phyloP scores from a whole-genome alignment of 2,888 invertebrate species.

The Helicoverpa assulta region DNA sequence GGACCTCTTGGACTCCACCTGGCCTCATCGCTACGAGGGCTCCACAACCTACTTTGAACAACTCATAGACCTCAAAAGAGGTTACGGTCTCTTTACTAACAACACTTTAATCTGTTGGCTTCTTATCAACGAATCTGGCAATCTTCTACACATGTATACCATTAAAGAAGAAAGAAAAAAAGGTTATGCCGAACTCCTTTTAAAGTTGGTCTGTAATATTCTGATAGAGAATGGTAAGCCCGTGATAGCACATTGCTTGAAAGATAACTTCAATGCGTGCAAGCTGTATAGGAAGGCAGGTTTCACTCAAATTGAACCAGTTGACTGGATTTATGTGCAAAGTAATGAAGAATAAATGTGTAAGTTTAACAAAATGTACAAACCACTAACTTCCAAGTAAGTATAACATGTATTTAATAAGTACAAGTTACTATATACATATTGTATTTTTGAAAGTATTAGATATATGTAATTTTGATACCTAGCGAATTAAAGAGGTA shows the following conservation, averaged over 20 bases:
- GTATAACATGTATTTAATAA: too few relatives aligned
- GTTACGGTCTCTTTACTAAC: constrained; percentile 72
- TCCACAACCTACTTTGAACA: constrained; percentile 71
- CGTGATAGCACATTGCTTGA: constrained; percentile 70
- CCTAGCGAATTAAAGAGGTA: too few relatives aligned
- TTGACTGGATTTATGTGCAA: constrained; percentile 66
- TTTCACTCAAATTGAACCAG: constrained; percentile 58
- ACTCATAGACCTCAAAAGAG: constrained; percentile 70
- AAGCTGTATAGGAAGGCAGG: constrained; percentile 75
- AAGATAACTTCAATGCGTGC: constrained; percentile 68
- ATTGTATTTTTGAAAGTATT: too few relatives aligned
- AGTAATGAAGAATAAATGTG: constrained; percentile 20
- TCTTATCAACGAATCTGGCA: constrained; percentile 74
- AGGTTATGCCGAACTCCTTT: constrained; percentile 73
- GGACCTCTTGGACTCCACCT: constrained; percentile 68
- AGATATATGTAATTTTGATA: too few relatives aligned
- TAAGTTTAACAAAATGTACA: not conserved
- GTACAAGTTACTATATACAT: too few relatives aligned
- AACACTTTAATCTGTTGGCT: constrained; percentile 72
- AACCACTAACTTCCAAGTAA: too few relatives aligned
- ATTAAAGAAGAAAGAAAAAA: constrained; percentile 73
- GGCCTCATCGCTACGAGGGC: constrained; percentile 73
- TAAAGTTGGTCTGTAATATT: constrained; percentile 72
- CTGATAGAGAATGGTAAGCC: constrained; percentile 66
- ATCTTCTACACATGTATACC: constrained; percentile 75